phyloP scores from a whole-genome alignment of 2,113 vertebrate species.

The Rhinichthys klamathensis region DNA sequence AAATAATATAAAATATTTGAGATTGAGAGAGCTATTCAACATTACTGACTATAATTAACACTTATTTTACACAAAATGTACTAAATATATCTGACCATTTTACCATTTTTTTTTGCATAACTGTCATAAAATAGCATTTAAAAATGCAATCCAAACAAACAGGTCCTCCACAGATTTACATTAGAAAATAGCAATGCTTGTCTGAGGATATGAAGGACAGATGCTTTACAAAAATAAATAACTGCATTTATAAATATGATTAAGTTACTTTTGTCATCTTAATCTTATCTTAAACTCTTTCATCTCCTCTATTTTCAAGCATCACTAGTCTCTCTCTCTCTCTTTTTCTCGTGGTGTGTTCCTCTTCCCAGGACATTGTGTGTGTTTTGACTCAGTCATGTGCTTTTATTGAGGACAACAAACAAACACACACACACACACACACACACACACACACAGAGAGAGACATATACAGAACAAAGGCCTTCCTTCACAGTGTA shows the following conservation, averaged over 20 bases:
- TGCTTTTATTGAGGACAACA: constrained; percentile 29
- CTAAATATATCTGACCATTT: background rate
- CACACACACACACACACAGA: background rate
- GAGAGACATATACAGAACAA: constrained; percentile 30
- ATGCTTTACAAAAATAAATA: background rate
- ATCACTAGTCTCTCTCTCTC: background rate
- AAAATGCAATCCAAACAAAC: background rate
- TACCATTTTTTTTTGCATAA: background rate
- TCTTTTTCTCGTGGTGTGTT: background rate
- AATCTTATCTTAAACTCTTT: constrained; percentile 15
- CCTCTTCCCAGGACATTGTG: background rate
- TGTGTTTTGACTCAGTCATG: constrained; percentile 22
- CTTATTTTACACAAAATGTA: background rate
- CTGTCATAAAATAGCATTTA: background rate
- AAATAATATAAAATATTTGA: too few relatives aligned
- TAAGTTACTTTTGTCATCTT: constrained; percentile 16
- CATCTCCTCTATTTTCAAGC: background rate
- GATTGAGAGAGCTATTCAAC: too few relatives aligned
- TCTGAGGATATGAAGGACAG: background rate
- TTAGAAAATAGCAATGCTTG: background rate
- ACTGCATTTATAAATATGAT: background rate
- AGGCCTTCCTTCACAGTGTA: constrained; percentile 31
- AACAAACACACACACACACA: constrained; percentile 4
- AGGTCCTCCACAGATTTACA: background rate
- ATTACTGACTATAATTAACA: background rate